Conservation (phyloP, 2,797 vertebrate species). For the Pelodytes ibericus region DNA sequence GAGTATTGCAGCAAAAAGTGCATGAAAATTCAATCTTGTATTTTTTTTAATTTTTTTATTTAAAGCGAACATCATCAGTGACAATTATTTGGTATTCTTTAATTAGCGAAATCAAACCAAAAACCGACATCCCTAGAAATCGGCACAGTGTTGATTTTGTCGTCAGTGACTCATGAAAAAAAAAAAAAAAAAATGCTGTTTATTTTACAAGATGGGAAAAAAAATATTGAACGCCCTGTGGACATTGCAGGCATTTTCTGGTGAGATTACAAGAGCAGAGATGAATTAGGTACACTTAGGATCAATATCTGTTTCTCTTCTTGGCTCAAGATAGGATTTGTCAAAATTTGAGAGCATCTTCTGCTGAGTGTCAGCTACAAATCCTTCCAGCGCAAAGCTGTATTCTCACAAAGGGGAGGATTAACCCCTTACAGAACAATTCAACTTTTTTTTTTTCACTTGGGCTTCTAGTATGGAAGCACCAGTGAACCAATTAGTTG, state of each 20-base stretch:
- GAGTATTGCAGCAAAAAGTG: too few relatives aligned
- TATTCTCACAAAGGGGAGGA: conserved; percentile 76
- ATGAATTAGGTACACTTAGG: conserved; percentile 94
- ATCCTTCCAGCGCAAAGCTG: conserved; percentile 78
- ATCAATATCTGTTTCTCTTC: conserved; percentile 95
- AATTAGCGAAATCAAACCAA: conserved; percentile 69
- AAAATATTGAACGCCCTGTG: conserved; percentile 94
- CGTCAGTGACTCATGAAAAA: conserved; percentile 69
- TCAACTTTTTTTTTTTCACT: conserved; percentile 69
- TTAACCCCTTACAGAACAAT: conserved; percentile 74
- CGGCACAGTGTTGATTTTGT: conserved; percentile 73
- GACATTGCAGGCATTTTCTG: conserved; percentile 91
- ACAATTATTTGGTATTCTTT: conserved; percentile 66
- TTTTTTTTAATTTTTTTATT: not conserved
- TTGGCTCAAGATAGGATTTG: conserved; percentile 92
- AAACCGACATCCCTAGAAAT: conserved; percentile 51
- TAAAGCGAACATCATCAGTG: conserved; percentile 59
- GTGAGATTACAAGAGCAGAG: conserved; percentile 90
- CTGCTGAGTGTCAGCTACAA: conserved; percentile 89
- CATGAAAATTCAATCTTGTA: too few relatives aligned
- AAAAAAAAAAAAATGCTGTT: conserved; percentile 82
- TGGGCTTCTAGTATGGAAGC: too few relatives aligned
- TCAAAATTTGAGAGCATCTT: conserved; percentile 88
- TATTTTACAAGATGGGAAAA: conserved; percentile 90
- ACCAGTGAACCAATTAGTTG: too few relatives aligned